Evolutionary conservation across 2,888 invertebrate genomes (phyloP).

Genomic region (Acrocera orbiculus): DNA sequence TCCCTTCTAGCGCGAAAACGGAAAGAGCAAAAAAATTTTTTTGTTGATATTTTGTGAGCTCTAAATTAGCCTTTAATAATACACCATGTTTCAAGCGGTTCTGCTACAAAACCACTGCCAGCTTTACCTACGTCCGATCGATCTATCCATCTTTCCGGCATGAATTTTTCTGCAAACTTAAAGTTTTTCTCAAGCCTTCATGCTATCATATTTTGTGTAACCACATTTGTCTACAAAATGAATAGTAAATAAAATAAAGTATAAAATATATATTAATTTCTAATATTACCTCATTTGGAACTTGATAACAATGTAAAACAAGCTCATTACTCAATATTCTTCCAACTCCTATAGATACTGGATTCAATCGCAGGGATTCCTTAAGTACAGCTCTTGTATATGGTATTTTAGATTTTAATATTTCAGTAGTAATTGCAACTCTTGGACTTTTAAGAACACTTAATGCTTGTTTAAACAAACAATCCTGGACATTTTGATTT

Average conservation of each 20-base stretch:
- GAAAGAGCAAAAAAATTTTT: too few species aligned
- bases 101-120: too few species aligned
- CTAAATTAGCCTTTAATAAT: too few species aligned
- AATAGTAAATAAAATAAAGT: too few species aligned
- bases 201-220: conserved; percentile 71
- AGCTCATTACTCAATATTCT: conserved; percentile 51
- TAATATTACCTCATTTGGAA: conserved; percentile 64
- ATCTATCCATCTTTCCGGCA: conserved; percentile 62
- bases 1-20: too few species aligned
- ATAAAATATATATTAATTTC: too few species aligned
- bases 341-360: conserved; percentile 69
- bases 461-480: conserved; percentile 43
- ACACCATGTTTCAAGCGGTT: too few species aligned
- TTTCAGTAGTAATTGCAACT: conserved; percentile 38
- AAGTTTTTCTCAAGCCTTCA: conserved; percentile 58
- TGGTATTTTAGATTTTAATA: conserved; percentile 38
- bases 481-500: conserved; percentile 49
- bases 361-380: conserved; percentile 65
- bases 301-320: conserved; percentile 49
- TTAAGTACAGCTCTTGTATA: conserved; percentile 69
- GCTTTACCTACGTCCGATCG: too few species aligned
- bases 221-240: conserved; percentile 66
- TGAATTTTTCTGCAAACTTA: conserved; percentile 43
- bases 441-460: conserved; percentile 36
- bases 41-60: too few species aligned